Evolutionary conservation across 2,113 vertebrate species (phyloP), one percentile per base, ranked within the genome.

Genomic region (Callopanchax toddi): DNA sequence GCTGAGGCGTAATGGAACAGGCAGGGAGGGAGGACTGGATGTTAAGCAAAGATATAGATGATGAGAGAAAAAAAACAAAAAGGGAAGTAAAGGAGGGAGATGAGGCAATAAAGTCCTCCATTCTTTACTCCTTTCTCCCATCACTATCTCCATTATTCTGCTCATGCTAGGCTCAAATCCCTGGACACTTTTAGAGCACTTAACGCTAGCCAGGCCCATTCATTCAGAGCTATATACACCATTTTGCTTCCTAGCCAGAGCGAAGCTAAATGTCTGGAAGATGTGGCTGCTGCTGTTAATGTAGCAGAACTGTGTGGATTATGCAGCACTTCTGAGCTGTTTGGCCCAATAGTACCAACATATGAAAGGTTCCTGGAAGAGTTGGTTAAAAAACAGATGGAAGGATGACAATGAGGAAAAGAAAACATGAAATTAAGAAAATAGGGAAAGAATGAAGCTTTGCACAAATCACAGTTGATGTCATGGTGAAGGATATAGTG

Each of bases 1-100:
- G 84, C 84, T 76, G 91, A 92, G 91, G 89, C 87, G 84, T 89
- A 94, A 93, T 89, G 91, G 87, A 81, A 49, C 78, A 93, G 95
- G 93, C 94, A 94, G 90, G 79, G 66, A 89, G 84, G 83, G 82
- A 79, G 78, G 87, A 74, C 60, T 53, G 68, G 83, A 85, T 82
- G 75, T 87, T 82, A 79, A 82, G 67, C 60, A 81, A 78, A 74
- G 82, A 73, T 74, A 58, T 20, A 60, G 70, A 58, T 49, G 60
- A 74, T 70, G 67, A 74, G 73, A 67, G 34, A 52, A 67, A 40
- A 55, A 67, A 49, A 49, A 62, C 39, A 74, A 55, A 34, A 46
- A 21, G 60, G 66, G 37, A 53, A 63, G 64, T 40, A 64, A 67
- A 66, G 34, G 16, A 66, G 29, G 37, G 59, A 59, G 21, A 71